Percentiles rank a stretch among this genome's conserved stretches.
phyloP scores from a whole-genome alignment of 2,113 vertebrate genomes.

The Alces alces region DNA sequence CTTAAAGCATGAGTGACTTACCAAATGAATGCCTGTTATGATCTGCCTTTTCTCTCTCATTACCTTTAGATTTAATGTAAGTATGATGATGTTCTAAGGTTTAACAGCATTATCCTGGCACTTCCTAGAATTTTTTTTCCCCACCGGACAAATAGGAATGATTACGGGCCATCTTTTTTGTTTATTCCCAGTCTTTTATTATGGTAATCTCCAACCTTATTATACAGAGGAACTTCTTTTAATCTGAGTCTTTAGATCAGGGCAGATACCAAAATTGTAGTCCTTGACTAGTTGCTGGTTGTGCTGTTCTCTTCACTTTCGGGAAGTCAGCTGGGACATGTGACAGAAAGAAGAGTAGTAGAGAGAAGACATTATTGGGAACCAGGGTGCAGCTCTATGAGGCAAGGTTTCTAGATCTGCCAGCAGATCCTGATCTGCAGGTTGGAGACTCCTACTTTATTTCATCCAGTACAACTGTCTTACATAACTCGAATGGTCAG shows the following conservation, averaged over 20 bases:
- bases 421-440: conserved; percentile 50
- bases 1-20: not conserved
- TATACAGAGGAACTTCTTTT: conserved; percentile 15
- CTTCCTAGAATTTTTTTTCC: not conserved
- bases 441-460: conserved; percentile 32
- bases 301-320: not conserved
- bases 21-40: not conserved
- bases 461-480: not conserved
- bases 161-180: not conserved
- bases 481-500: not conserved
- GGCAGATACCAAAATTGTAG: not conserved
- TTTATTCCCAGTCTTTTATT: not conserved
- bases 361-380: not conserved
- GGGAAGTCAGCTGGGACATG: not conserved
- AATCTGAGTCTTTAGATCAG: not conserved
- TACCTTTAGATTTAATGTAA: conserved; percentile 43
- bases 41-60: conserved; percentile 39
- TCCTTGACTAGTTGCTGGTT: not conserved
- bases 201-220: not conserved
- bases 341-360: not conserved
- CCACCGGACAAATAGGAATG: not conserved
- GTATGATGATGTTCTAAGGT: not conserved
- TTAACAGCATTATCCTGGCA: not conserved
- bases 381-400: not conserved
- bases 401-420: conserved; percentile 33